These are phyloP conservation scores for Linepithema humile DNA, from an alignment of 1,140 invertebrate species.

Conservation along the genomic window DNA sequence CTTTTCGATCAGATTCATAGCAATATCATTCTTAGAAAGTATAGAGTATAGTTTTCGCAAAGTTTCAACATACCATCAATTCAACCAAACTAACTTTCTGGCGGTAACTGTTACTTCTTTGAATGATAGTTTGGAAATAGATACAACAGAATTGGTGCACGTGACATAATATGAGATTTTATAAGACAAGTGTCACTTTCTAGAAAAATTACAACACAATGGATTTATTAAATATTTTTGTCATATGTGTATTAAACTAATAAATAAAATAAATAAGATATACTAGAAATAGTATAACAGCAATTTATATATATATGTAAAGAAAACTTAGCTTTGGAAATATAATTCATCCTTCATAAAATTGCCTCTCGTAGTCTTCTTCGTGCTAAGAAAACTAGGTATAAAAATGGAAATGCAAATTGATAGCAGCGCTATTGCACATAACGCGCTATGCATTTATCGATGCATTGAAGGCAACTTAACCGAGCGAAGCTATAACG, in stretches of 20 bases:
- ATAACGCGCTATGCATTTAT: neutral
- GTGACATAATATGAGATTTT: neutral
- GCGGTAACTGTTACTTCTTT: conserved; percentile 16
- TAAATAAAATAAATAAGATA: neutral
- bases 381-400: neutral
- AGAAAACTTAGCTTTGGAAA: neutral
- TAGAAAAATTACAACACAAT: neutral
- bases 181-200: neutral
- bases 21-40: conserved; percentile 32
- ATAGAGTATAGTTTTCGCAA: conserved; percentile 31
- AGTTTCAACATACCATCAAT: conserved; percentile 41
- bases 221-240: neutral
- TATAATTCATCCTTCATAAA: neutral
- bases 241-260: neutral
- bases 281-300: neutral
- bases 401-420: conserved; percentile 25
- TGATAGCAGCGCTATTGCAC: neutral
- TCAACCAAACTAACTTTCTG: conserved; percentile 14
- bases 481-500: conserved; percentile 17
- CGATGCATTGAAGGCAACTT: conserved; percentile 23
- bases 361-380: neutral
- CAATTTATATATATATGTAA: neutral
- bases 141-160: neutral
- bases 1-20: conserved; percentile 33
- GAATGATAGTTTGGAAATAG: neutral